These are phyloP conservation scores for Arion vulgaris DNA, from an alignment of 1,140 invertebrate species.

Conservation along the genomic window DNA sequence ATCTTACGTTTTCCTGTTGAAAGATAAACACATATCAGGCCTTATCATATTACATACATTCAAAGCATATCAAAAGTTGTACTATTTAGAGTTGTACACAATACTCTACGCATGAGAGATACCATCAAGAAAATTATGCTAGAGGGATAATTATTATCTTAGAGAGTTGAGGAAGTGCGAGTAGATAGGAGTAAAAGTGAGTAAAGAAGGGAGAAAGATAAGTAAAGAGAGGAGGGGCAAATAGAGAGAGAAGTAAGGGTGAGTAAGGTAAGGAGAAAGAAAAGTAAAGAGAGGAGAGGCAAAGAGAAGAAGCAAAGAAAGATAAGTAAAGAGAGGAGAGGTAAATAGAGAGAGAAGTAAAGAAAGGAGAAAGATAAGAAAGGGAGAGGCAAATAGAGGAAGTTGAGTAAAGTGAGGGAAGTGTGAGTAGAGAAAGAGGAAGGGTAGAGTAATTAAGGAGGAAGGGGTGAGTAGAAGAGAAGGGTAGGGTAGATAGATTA, in stretches of 20 bases:
- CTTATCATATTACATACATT: too few species aligned
- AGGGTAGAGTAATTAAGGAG: background rate
- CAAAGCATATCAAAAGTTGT: too few species aligned
- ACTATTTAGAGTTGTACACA: too few species aligned
- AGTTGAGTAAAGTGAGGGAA: too few species aligned
- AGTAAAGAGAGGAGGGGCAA: background rate
- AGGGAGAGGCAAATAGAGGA: background rate
- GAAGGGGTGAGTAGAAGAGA: background rate
- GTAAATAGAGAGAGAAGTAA: background rate
- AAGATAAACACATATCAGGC: too few species aligned
- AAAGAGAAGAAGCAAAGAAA: too few species aligned
- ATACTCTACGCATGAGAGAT: too few species aligned
- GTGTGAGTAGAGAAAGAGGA: too few species aligned
- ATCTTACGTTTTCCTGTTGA: constrained; percentile 41
- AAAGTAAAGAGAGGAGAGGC: constrained; percentile 10
- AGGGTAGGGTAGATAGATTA: background rate
- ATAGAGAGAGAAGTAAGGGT: background rate
- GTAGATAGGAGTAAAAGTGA: background rate
- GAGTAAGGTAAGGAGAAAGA: constrained; percentile 3
- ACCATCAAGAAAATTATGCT: too few species aligned
- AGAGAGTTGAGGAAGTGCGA: too few species aligned
- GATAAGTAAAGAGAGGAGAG: too few species aligned
- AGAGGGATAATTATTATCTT: too few species aligned
- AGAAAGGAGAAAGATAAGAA: background rate
- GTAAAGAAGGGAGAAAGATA: background rate